phyloP scores from a whole-genome alignment of 1,140 invertebrate species.

The Hycleus phaleratus region DNA sequence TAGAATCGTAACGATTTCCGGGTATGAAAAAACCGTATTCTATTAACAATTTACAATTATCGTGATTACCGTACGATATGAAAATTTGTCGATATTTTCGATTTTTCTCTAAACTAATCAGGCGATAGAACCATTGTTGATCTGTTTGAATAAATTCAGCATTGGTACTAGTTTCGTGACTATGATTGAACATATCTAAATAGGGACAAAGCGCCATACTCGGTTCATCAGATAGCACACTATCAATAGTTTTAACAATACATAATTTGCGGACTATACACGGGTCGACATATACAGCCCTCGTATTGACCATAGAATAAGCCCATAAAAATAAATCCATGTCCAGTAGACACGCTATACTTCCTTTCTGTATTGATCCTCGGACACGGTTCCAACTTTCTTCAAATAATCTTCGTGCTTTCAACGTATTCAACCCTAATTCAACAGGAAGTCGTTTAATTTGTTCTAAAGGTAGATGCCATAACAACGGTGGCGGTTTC shows the following conservation, averaged over 20 bases:
- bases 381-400: constrained; percentile 28
- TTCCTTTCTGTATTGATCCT: constrained; percentile 26
- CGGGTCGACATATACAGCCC: constrained; percentile 53
- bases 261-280: constrained; percentile 19
- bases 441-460: constrained; percentile 38
- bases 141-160: constrained; percentile 41
- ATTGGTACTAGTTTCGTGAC: constrained; percentile 44
- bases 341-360: constrained; percentile 38
- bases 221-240: constrained; percentile 43
- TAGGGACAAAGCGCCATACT: constrained; percentile 66
- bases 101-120: constrained; percentile 44
- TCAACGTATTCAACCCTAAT: constrained; percentile 33
- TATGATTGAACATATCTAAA: constrained; percentile 74
- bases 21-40: constrained; percentile 70
- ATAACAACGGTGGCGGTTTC: constrained; percentile 45
- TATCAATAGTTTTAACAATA: background rate
- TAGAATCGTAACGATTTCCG: constrained; percentile 52
- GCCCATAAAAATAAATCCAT: constrained; percentile 46
- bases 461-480: constrained; percentile 43
- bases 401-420: constrained; percentile 37
- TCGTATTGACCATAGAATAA: constrained; percentile 69
- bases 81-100: constrained; percentile 57
- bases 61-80: constrained; percentile 67
- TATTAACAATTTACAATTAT: constrained; percentile 57
- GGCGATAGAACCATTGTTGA: constrained; percentile 44